These are phyloP conservation scores for Actenoides lindsayi DNA, from an alignment of 2,113 vertebrate species.

Conservation along the genomic window DNA sequence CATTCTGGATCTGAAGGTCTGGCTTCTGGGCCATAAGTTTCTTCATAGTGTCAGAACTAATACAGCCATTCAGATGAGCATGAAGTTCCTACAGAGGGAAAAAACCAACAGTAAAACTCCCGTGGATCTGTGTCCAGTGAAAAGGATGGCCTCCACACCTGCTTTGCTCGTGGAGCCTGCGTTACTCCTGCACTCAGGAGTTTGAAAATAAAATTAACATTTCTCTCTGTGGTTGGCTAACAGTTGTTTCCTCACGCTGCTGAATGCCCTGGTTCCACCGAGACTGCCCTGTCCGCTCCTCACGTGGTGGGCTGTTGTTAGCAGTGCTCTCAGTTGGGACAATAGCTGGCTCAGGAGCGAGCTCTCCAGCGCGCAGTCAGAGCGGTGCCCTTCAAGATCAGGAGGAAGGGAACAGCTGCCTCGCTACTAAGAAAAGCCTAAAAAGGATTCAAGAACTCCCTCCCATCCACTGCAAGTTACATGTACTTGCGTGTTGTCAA, in stretches of 20 bases:
- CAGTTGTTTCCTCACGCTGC: neutral
- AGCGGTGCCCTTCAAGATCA: rapidly evolving
- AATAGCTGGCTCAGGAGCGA: neutral
- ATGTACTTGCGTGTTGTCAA: rapidly evolving
- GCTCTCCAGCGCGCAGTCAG: rapidly evolving
- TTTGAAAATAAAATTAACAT: neutral
- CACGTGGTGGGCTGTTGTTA: neutral
- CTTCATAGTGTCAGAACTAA: conserved; percentile 89
- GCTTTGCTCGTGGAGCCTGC: neutral
- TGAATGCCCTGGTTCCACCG: rapidly evolving
- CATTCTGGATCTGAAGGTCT: conserved; percentile 83
- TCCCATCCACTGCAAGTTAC: neutral
- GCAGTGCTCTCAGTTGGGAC: rapidly evolving
- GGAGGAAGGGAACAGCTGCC: neutral
- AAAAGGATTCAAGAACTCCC: neutral
- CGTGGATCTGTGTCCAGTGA: too few relatives aligned
- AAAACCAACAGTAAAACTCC: neutral
- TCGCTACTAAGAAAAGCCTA: neutral
- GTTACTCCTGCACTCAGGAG: neutral
- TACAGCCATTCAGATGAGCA: conserved; percentile 94
- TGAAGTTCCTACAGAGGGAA: conserved; percentile 87
- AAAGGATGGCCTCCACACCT: neutral
- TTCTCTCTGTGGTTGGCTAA: neutral
- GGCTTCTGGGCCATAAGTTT: conserved; percentile 87
- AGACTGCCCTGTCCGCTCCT: rapidly evolving